Evolutionary conservation across 2,797 vertebrate genomes (phyloP).

Genomic region (Epinephelus awoara): DNA sequence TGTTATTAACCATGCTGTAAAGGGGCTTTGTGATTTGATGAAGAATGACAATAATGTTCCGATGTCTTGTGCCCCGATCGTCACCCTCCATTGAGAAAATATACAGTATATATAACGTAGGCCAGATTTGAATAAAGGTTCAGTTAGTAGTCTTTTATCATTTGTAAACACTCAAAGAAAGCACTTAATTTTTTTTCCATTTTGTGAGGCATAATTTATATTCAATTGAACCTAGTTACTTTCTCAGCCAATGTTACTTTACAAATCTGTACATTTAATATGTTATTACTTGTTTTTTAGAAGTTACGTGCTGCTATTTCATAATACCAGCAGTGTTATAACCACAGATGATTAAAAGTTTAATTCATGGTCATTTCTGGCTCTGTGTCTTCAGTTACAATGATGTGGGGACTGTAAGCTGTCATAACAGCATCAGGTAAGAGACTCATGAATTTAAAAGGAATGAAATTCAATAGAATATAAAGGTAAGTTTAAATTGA

Average conservation of each 20-base stretch:
- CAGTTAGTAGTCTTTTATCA: conserved; percentile 9
- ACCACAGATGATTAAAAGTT: conserved; percentile 65
- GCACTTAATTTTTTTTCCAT: conserved; percentile 14
- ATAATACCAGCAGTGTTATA: conserved; percentile 66
- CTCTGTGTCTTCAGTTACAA: conserved; percentile 34
- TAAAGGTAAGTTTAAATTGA: background rate
- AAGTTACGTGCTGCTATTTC: conserved; percentile 62
- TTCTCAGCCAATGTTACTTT: conserved; percentile 20
- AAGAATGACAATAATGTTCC: background rate
- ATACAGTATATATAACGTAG: conserved; percentile 1
- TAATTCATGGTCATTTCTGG: conserved; percentile 43
- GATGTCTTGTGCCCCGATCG: conserved; percentile 1
- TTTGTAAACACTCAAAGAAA: conserved; percentile 30
- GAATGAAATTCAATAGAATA: background rate
- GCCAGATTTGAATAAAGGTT: conserved; percentile 19
- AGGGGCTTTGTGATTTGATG: background rate
- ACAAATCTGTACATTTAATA: conserved; percentile 48
- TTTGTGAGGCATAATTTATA: conserved; percentile 37
- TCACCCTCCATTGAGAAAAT: background rate
- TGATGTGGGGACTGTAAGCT: background rate
- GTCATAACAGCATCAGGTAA: background rate
- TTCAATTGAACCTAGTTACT: conserved; percentile 5
- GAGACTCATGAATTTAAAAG: background rate
- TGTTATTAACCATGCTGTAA: background rate
- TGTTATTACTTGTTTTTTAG: conserved; percentile 54